Conservation (phyloP, 1,140 invertebrate genomes). For the Cherax quadricarinatus region DNA sequence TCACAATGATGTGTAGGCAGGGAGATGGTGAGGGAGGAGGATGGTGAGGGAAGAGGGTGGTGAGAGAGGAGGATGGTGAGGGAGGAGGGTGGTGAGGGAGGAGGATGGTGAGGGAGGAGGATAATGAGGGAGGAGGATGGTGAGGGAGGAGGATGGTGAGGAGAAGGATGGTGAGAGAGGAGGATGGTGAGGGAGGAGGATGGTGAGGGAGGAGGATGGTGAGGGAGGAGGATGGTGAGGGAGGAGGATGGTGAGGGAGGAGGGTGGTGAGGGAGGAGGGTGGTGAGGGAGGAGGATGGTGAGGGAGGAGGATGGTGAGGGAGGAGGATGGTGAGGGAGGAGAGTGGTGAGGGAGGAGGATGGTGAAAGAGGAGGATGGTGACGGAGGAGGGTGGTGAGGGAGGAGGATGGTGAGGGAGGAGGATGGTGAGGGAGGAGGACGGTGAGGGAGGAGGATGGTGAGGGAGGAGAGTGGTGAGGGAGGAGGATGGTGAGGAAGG, state of each 20-base stretch:
- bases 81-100: background rate
- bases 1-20: background rate
- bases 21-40: no score
- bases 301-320: no score
- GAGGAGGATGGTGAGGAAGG: background rate
- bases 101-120: background rate
- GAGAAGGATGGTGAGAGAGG: no score
- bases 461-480: no score
- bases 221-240: background rate
- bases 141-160: background rate
- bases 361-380: background rate
- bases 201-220: background rate
- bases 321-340: no score
- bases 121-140: background rate
- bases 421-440: background rate
- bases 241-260: background rate
- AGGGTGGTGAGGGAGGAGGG: no score
- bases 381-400: background rate
- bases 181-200: background rate
- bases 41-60: no score
- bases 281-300: no score
- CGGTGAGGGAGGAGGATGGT: background rate
- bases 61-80: no score
- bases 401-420: background rate
- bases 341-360: background rate